A percentile compares a stretch with the other conserved stretches of the same genome.
Evolutionary conservation across 2,888 invertebrate species (phyloP).

Genomic region (Mythimna impura): DNA sequence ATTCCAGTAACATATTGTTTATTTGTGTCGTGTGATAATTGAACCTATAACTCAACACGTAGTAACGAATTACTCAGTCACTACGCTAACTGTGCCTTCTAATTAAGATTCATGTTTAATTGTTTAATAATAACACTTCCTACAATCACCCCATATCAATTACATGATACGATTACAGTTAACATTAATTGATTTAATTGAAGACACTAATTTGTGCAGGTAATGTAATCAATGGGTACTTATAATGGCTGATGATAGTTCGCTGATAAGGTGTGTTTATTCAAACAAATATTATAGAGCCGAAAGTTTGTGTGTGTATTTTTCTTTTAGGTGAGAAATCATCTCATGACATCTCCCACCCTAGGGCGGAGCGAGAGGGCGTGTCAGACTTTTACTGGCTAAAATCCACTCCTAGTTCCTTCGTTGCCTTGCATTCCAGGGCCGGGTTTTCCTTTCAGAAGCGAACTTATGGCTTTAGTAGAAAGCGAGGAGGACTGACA

Average conservation of each 20-base stretch:
- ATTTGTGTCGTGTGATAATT: no score
- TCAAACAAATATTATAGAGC: not conserved
- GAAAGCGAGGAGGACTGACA: no score
- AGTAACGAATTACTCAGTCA: not conserved
- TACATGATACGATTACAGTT: conserved; percentile 20
- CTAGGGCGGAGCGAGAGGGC: no score
- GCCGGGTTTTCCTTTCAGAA: no score
- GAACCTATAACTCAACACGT: not conserved
- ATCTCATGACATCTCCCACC: no score
- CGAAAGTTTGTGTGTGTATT: no score
- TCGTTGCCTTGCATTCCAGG: no score
- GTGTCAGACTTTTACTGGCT: no score
- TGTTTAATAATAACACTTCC: not conserved
- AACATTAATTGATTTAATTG: conserved; percentile 36
- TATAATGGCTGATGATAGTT: not conserved
- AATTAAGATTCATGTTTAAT: conserved; percentile 2
- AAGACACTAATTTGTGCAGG: conserved; percentile 17
- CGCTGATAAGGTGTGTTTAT: not conserved
- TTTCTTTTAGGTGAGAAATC: no score
- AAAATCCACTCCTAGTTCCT: no score
- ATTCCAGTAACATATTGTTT: no score
- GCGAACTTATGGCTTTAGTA: no score
- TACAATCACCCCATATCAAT: not conserved
- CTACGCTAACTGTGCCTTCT: not conserved
- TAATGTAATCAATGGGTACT: conserved; percentile 16